phyloP scores from a whole-genome alignment of 92 coral and sea anemone species.

The Zoanthus sansibaricus region DNA sequence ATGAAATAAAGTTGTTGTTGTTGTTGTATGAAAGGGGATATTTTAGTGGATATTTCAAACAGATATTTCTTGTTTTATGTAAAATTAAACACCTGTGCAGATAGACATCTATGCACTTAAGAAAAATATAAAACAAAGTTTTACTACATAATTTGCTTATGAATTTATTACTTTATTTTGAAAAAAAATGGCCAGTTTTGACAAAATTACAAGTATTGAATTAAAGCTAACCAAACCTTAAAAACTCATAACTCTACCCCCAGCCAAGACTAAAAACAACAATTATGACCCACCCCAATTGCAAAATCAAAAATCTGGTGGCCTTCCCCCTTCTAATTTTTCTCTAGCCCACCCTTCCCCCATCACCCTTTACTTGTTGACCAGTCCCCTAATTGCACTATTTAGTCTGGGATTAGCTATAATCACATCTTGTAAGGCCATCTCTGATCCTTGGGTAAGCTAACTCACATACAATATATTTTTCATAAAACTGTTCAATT shows the following conservation, averaged over 20 bases:
- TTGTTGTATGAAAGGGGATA: not conserved
- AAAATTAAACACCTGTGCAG: not conserved
- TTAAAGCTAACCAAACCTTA: not conserved
- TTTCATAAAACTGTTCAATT: conserved; percentile 62
- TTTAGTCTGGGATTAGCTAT: conserved; percentile 28
- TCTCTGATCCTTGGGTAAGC: conserved; percentile 72
- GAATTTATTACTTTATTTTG: not conserved
- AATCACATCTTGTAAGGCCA: conserved; percentile 55
- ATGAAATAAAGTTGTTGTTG: too few species aligned
- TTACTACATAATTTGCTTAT: not conserved
- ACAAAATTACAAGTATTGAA: conserved; percentile 1
- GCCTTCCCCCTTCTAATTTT: conserved; percentile 3
- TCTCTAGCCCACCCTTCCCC: not conserved
- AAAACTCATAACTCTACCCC: conserved; percentile 5
- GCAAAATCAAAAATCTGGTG: not conserved
- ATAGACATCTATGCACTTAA: conserved; percentile 3
- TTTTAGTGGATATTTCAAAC: conserved; percentile 3
- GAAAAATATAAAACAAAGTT: conserved; percentile 1
- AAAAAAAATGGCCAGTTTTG: conserved; percentile 1
- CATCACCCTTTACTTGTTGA: conserved; percentile 15
- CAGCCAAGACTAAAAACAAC: not conserved
- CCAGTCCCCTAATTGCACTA: conserved; percentile 29
- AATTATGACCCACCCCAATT: too few species aligned
- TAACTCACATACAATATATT: conserved; percentile 63
- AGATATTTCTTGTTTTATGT: not conserved